Conservation (phyloP, 2,797 vertebrate species). For the Knipowitschia caucasica region DNA sequence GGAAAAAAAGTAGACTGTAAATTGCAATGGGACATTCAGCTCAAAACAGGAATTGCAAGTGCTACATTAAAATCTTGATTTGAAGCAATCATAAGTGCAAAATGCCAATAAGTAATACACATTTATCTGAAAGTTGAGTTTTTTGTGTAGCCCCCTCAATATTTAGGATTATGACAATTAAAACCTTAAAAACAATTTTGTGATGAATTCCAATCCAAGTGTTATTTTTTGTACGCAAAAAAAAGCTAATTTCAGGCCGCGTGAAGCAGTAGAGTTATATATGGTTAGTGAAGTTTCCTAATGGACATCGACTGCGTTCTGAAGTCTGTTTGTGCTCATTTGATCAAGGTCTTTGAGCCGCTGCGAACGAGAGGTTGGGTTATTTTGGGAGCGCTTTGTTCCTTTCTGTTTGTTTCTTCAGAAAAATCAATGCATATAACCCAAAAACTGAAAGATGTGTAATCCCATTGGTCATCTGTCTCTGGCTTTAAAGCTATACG, state of each 20-base stretch:
- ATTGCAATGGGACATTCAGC: too few species aligned
- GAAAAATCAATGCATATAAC: slow-evolving; percentile 8
- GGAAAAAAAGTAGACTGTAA: too few species aligned
- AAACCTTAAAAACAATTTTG: too few species aligned
- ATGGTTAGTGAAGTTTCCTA: slow-evolving; percentile 3
- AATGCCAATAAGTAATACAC: too few species aligned
- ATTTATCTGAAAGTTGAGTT: too few species aligned
- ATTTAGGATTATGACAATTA: too few species aligned
- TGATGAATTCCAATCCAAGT: too few species aligned
- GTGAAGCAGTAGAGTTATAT: not conserved
- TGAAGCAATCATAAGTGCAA: too few species aligned
- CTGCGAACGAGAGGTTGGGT: not conserved
- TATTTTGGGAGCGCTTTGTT: slow-evolving; percentile 7
- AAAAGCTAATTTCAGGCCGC: not conserved
- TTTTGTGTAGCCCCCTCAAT: too few species aligned
- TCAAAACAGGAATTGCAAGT: too few species aligned
- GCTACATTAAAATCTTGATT: too few species aligned
- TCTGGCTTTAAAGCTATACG: not conserved
- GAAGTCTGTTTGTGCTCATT: slow-evolving; percentile 9
- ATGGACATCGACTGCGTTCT: not conserved
- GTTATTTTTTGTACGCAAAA: not conserved
- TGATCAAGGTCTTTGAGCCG: slow-evolving; percentile 5
- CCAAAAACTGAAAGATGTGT: slow-evolving; percentile 2
- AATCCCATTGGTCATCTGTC: slow-evolving; percentile 6
- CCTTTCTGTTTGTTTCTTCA: slow-evolving; percentile 2